These are phyloP conservation scores for Taxidea taxus DNA, from an alignment of 2,113 vertebrate species.

Conservation along the genomic window DNA sequence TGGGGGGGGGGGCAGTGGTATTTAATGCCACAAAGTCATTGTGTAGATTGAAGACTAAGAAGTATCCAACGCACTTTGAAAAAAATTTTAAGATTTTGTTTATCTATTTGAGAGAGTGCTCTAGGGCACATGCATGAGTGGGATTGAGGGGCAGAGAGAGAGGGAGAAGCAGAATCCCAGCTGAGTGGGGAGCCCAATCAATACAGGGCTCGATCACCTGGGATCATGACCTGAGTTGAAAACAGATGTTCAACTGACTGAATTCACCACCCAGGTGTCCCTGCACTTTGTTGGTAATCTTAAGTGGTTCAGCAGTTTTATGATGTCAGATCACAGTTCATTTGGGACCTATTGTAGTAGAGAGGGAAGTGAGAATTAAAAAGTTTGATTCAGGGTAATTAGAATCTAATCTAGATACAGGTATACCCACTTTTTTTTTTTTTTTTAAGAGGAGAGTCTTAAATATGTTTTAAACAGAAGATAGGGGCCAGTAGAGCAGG, in stretches of 20 bases:
- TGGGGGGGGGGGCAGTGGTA: neutral
- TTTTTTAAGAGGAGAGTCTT: neutral
- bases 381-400: neutral
- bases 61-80: neutral
- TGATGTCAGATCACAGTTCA: neutral
- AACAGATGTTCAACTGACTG: neutral
- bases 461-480: conserved; percentile 14
- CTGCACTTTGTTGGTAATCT: neutral
- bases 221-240: neutral
- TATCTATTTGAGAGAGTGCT: neutral
- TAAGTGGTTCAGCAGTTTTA: neutral
- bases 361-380: neutral
- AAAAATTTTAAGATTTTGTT: neutral
- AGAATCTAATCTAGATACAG: neutral
- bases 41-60: neutral
- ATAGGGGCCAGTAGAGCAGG: neutral
- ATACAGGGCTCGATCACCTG: neutral
- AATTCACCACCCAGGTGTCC: neutral
- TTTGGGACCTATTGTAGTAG: neutral
- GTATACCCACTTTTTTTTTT: neutral
- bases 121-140: too few relatives aligned
- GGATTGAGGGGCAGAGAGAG: neutral
- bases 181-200: neutral
- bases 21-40: neutral
- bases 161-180: neutral